Evolutionary conservation across 2,888 invertebrate genomes (phyloP), one percentile per base, ranked within the genome.

Genomic region (Sinohyriopsis cumingii): DNA sequence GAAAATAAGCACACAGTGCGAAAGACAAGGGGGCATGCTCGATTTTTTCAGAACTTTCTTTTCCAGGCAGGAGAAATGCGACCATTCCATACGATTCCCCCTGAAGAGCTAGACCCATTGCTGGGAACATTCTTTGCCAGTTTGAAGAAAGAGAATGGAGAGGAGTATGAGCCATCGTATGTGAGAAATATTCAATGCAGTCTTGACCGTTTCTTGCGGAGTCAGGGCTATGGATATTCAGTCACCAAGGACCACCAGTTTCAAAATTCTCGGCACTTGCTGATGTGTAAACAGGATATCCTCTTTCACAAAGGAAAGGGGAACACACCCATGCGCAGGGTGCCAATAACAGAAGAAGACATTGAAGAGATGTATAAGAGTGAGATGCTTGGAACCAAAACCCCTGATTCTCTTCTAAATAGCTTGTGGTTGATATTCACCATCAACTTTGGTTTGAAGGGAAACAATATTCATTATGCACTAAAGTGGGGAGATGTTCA

Each of bases 361-460:
- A 69, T 77, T 20, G 45, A 73, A 15, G 55, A 62, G 18, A 65
- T 76, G 33, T 76, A 70, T 45, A 55, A 61, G 20, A 67, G 59
- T 19, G 56, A 57, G 5, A 56, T 66, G n/a, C 68, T 77, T 6
- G 74, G 77, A 57, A 33, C 24, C 22, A 12, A 45, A 7, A 64
- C 28, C 19, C 66, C 77, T 4, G 68, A 65, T 6, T 28, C 63
- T 22, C 45, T 73, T 1, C 24, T 77, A 9, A 73, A 76, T 64
- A 72, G 70, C 12, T 28, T 76, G 20, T 76, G 77, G 77, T 57
- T 72, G 18, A 72, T 72, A 66, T 69, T 73, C 64, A 66, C 61
- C 61, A 55, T 73, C 28, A 59, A 65, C 53, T 77, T 77, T 68
- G 74, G 77, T n/a, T 33, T 74, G 22, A 20, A 68, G 22, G 70